Evolutionary conservation across 1,140 invertebrate species (phyloP), one percentile per base, ranked within the genome.

Genomic region (Arctopsyche grandis): DNA sequence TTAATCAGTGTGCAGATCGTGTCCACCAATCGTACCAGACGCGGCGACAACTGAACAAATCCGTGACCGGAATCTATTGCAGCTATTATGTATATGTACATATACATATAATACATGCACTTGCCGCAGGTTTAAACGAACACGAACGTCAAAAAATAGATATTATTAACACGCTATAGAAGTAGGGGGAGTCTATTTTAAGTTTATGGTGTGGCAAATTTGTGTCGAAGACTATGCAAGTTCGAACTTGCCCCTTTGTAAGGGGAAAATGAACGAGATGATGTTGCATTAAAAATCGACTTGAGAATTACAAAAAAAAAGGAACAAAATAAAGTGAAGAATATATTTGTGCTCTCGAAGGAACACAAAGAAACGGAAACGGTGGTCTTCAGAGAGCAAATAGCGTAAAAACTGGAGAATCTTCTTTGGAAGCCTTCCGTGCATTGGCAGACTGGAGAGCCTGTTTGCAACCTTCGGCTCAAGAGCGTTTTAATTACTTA

Each of bases 341-440:
- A 22, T 56, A 56, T 74, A 74, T 74, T 46, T 74, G 71, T 74
- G 48, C 5, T 74, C 16, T 74, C 44, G 43, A 48, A 52, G 71
- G 24, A 63, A 26, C 38, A 76, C 74, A 76, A 76, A 76, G 74
- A 76, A 76, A 48, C 74, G 74, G 74, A 76, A 76, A 76, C 56
- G 56, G 58, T 76, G 52, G 22, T 76, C 74, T 38, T 21, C 74
- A 14, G 38, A 76, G 58, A 76, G 74, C 56, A 76, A 76, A 76
- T 76, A 76, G 58, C 74, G 74, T 76, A 63, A 76, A 76, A 76
- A 76, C 56, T 63, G 26, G 56, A 76, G 74, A 76, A 76, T 76
- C 74, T 63, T 76, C 74, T 76, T 43, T 63, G 43, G 24, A 76
- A 76, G 58, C 74, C 74, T 76, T 63, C 74, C 56, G 58, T 63